Evolutionary conservation across 2,113 vertebrate species (phyloP).

Genomic region (Podocnemis expansa): DNA sequence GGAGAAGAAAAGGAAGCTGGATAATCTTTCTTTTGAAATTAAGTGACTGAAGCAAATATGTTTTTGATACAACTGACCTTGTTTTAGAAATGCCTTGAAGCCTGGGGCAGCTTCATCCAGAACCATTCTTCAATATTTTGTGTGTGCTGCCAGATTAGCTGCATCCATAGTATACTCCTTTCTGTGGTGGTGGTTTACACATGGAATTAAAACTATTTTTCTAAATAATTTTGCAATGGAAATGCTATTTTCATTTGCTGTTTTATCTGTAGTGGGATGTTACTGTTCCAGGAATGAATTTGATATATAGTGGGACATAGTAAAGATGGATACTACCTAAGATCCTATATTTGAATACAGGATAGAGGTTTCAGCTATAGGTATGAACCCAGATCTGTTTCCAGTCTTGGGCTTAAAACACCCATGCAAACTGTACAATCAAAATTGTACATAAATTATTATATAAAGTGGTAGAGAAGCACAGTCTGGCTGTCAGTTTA

Average conservation of each 20-base stretch:
- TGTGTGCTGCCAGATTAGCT: not conserved
- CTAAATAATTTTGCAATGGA: too few species aligned
- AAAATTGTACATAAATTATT: not conserved
- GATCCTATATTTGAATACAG: not conserved
- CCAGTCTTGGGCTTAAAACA: not conserved
- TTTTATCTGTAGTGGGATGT: too few species aligned
- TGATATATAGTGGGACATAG: not conserved
- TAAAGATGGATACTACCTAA: not conserved
- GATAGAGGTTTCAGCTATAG: not conserved
- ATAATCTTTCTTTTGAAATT: not conserved
- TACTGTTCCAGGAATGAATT: too few species aligned
- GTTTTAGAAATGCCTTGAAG: not conserved
- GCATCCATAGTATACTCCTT: not conserved
- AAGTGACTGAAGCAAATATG: not conserved
- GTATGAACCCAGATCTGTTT: not conserved
- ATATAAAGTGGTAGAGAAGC: not conserved
- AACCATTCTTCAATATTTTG: not conserved
- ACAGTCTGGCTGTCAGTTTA: not conserved
- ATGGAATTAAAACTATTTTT: too few species aligned
- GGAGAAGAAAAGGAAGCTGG: fast-evolving
- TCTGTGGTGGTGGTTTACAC: too few species aligned
- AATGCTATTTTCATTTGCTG: too few species aligned
- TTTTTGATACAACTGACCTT: not conserved
- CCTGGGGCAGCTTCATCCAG: not conserved
- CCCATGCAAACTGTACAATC: not conserved